These are phyloP conservation scores for Thalassoma bifasciatum DNA, from an alignment of 2,113 vertebrate genomes.

Conservation along the genomic window DNA sequence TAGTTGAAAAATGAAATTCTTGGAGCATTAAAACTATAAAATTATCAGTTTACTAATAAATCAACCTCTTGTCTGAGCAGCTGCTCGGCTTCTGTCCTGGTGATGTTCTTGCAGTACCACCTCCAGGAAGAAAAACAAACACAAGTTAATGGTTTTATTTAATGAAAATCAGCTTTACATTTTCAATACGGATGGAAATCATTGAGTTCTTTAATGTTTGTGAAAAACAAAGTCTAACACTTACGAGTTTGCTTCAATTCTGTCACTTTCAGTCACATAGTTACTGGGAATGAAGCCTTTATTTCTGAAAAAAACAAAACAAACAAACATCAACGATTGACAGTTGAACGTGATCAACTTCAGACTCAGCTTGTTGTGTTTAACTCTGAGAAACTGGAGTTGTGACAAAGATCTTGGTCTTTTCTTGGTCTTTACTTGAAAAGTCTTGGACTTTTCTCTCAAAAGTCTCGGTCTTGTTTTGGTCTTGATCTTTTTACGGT, in stretches of 20 bases:
- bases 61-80: constrained; percentile 88
- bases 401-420: too few relatives aligned
- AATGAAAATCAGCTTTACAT: too few relatives aligned
- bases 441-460: too few relatives aligned
- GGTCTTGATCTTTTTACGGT: too few relatives aligned
- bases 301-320: constrained; percentile 78
- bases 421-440: too few relatives aligned
- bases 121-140: constrained; percentile 60
- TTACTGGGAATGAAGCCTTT: constrained; percentile 92
- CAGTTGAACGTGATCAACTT: background rate
- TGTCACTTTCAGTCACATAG: constrained; percentile 87
- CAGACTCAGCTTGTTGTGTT: too few relatives aligned
- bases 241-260: constrained; percentile 88
- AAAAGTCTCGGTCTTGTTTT: too few relatives aligned
- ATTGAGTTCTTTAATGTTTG: too few relatives aligned
- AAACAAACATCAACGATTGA: background rate
- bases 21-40: background rate
- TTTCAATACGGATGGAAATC: too few relatives aligned
- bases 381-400: too few relatives aligned
- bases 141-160: too few relatives aligned
- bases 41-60: too few relatives aligned
- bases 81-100: constrained; percentile 88
- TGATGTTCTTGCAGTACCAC: constrained; percentile 91
- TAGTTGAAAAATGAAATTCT: background rate
- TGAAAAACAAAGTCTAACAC: constrained; percentile 53